Percentiles rank a stretch among this genome's conserved stretches.
Conservation (phyloP, 2,888 invertebrate species). For the Ochropleura plecta region DNA sequence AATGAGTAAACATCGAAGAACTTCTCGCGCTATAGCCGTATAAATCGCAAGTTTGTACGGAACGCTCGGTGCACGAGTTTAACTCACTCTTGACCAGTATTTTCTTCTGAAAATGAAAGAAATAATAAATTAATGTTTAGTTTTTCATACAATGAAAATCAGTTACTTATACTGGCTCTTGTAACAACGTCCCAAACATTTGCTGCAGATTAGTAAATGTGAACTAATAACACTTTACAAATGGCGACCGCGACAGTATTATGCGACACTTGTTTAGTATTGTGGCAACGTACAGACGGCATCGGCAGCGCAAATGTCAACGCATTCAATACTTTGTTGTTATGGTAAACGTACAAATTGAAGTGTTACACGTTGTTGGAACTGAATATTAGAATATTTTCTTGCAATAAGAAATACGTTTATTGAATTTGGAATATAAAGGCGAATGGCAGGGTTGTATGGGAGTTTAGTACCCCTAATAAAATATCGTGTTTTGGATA, state of each 20-base stretch:
- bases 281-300: slow-evolving; percentile 24
- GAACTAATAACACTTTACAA: slow-evolving; percentile 50
- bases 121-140: no score
- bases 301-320: slow-evolving; percentile 21
- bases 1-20: no score
- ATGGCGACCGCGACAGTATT: slow-evolving; percentile 6
- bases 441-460: no score
- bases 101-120: no score
- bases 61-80: no score
- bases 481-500: no score
- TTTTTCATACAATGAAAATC: neutral
- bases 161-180: neutral
- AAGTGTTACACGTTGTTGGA: slow-evolving; percentile 6
- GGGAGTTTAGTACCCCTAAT: no score
- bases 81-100: no score
- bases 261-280: slow-evolving; percentile 43
- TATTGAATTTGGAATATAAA: no score
- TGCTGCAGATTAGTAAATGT: slow-evolving; percentile 45
- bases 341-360: slow-evolving; percentile 30
- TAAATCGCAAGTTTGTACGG: no score
- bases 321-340: slow-evolving; percentile 27
- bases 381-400: neutral
- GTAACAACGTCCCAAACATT: slow-evolving; percentile 14
- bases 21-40: no score
- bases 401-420: no score